A percentile compares a stretch with the other conserved stretches of the same genome.
These are phyloP conservation scores for Nipponacmea schrenckii DNA, from an alignment of 2,888 invertebrate species.

Conservation along the genomic window DNA sequence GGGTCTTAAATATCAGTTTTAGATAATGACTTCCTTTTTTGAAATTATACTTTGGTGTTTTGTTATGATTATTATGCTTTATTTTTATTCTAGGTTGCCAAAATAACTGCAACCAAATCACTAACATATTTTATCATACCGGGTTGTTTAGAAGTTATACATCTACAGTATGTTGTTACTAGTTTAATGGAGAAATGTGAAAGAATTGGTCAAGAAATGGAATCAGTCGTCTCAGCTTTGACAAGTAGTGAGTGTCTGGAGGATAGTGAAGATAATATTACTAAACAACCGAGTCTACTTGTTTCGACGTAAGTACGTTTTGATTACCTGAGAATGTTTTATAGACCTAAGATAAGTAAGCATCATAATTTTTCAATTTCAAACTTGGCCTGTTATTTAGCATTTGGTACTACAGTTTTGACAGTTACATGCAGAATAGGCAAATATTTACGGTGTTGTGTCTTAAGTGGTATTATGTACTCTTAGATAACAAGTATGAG, in stretches of 20 bases:
- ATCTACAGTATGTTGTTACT: conserved; percentile 80
- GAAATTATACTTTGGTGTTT: not conserved
- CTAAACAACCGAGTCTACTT: conserved; percentile 80
- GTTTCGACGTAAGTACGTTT: conserved; percentile 72
- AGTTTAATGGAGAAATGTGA: conserved; percentile 87
- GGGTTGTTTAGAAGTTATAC: conserved; percentile 75
- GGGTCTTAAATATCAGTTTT: no score
- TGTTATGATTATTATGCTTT: no score
- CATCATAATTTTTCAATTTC: not conserved
- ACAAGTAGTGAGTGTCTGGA: conserved; percentile 74
- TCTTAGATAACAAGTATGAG: no score
- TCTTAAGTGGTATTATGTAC: no score
- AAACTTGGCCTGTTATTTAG: not conserved
- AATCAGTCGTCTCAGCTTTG: conserved; percentile 77
- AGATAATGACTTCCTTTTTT: no score
- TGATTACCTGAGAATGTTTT: not conserved
- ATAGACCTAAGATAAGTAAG: no score
- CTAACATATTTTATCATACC: conserved; percentile 84
- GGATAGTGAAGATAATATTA: conserved; percentile 68
- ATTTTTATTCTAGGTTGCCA: conserved; percentile 67
- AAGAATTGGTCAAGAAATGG: conserved; percentile 82
- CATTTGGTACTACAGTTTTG: not conserved
- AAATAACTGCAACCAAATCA: conserved; percentile 74
- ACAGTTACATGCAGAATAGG: not conserved
- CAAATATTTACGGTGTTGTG: not conserved